Evolutionary conservation across 2,797 vertebrate genomes (phyloP), one percentile per base, ranked within the genome.

Genomic region (Sebastolobus alascanus): DNA sequence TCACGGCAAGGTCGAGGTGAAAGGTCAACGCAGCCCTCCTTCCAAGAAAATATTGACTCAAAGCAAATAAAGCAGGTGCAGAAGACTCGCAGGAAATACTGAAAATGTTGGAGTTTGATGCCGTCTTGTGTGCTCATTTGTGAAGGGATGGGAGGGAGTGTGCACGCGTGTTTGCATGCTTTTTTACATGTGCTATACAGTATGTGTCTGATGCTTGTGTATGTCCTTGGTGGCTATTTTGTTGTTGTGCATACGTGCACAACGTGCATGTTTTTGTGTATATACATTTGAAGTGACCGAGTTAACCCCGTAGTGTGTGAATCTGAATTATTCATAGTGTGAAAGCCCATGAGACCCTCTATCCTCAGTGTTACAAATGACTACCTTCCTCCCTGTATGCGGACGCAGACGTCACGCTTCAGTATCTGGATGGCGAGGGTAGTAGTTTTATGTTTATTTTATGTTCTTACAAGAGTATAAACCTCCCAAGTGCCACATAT

Each of bases 281-380:
- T 79, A 27, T 85, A 61, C 74, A 59, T 72, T 52, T 74, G 75
- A 82, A 68, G 72, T 93, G 91, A 92, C 91, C 78, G 75, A 82
- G 84, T 92, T 90, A 90, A 89, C 89, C 75, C 84, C 3, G 18
- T 77, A 73, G 79, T 59, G 46, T 90, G 85, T 78, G 75, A 90
- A 78, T 80, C 43, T 90, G 90, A 93, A 94, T 94, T 82, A 94
- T 95, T 93, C 90, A 94, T 89, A 3, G 27, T 11, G 58, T 61
- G 31, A 84, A 90, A 89, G 50, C 92, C 86, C 88, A 61, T 29
- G 90, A 90, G 92, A 87, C 72, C 25, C 50, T 68, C 83, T 80
- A 75, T 86, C 77, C 84, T 87, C 85, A 84, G 82, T 61, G 86
- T 91, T 87, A 92, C 92, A 93, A 93, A 92, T 89, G 88, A 90